A percentile compares a stretch with the other conserved stretches of the same genome.
phyloP scores from a whole-genome alignment of 1,140 invertebrate species.

The Pseudachorutes palmiensis region DNA sequence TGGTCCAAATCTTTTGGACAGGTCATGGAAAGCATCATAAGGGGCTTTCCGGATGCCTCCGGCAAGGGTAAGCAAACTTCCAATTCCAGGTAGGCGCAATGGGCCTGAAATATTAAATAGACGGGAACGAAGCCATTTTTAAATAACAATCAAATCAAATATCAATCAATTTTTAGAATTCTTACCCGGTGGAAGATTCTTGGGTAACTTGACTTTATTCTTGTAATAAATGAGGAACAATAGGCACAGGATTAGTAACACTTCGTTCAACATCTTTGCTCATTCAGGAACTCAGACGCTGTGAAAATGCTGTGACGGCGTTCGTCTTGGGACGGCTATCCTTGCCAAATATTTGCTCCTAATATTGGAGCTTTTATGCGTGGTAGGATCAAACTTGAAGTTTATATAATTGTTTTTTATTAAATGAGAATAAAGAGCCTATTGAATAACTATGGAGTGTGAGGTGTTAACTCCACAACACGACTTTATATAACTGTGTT shows the following conservation, averaged over 20 bases:
- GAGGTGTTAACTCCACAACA: too few relatives aligned
- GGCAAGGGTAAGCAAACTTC: neutral
- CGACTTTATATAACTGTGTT: too few relatives aligned
- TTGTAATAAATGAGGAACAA: neutral
- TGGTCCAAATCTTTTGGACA: neutral
- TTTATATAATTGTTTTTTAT: too few relatives aligned
- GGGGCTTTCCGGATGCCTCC: neutral
- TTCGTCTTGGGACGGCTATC: neutral
- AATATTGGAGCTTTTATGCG: neutral
- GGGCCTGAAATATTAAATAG: neutral
- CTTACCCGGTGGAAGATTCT: slow-evolving; percentile 1
- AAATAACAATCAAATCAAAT: neutral
- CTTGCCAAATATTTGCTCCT: neutral
- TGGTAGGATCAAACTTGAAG: too few relatives aligned
- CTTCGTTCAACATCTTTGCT: neutral
- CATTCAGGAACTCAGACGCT: slow-evolving; percentile 54
- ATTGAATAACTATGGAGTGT: too few relatives aligned
- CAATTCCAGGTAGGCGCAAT: neutral
- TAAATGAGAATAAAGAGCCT: too few relatives aligned
- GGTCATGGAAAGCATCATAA: neutral
- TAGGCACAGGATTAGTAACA: neutral
- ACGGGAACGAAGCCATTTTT: neutral
- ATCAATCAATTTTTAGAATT: neutral
- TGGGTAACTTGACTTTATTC: neutral
- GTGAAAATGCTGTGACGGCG: slow-evolving; percentile 38